A percentile compares a stretch with the other conserved stretches of the same genome.
Conservation (phyloP, 2,888 invertebrate genomes). For the Tachina grossa region DNA sequence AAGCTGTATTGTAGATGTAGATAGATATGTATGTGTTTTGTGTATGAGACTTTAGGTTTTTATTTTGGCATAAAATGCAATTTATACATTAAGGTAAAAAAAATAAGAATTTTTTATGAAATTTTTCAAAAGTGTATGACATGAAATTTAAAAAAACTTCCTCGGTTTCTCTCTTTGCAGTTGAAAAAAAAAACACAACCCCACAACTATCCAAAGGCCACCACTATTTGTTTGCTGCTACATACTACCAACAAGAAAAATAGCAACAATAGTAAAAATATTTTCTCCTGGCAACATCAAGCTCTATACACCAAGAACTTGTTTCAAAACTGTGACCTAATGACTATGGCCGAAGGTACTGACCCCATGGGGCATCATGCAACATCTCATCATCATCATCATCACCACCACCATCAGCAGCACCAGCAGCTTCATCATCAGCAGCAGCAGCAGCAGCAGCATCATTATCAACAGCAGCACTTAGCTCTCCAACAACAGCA, state of each 20-base stretch:
- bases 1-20: not conserved
- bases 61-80: slow-evolving; percentile 43
- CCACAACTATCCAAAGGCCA: not conserved
- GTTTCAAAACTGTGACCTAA: slow-evolving; percentile 83
- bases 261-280: not conserved
- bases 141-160: not conserved
- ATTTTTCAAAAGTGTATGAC: not conserved
- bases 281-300: not conserved
- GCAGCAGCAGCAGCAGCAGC: slow-evolving; percentile 74
- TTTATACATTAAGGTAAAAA: slow-evolving; percentile 10
- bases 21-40: not conserved
- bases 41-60: not conserved
- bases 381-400: slow-evolving; percentile 80
- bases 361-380: slow-evolving; percentile 85
- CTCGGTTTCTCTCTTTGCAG: slow-evolving; percentile 9
- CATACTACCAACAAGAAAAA: not conserved
- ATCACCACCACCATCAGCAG: slow-evolving; percentile 76
- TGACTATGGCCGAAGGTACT: slow-evolving; percentile 90
- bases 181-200: not conserved
- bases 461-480: slow-evolving; percentile 75
- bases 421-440: slow-evolving; percentile 74
- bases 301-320: slow-evolving; percentile 50
- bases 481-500: slow-evolving; percentile 74
- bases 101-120: not conserved
- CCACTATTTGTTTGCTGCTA: not conserved